Conservation (phyloP, 2,113 vertebrate species). For the Ophthalmolycus amberensis region DNA sequence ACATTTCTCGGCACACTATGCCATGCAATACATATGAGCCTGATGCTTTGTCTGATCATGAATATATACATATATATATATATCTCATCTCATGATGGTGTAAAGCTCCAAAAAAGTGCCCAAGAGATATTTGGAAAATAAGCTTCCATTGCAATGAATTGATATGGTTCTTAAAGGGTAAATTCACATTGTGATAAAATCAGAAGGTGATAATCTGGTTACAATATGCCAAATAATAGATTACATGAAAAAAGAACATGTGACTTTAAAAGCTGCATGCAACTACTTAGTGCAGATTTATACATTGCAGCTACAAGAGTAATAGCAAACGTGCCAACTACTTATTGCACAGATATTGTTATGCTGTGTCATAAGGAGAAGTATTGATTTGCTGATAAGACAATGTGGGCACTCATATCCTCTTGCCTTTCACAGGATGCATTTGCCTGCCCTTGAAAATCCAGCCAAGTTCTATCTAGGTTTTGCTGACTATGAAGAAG, state of each 20-base stretch:
- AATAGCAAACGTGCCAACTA: slow-evolving; percentile 27
- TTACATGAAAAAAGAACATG: slow-evolving; percentile 3
- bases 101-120: slow-evolving; percentile 54
- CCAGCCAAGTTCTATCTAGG: slow-evolving; percentile 33
- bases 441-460: slow-evolving; percentile 61
- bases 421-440: slow-evolving; percentile 54
- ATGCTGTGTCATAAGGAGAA: slow-evolving; percentile 47
- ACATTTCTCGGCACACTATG: slow-evolving; percentile 45
- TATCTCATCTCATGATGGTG: slow-evolving; percentile 16
- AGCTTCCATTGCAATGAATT: slow-evolving; percentile 50
- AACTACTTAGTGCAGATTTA: slow-evolving; percentile 20
- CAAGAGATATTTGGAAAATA: slow-evolving; percentile 20
- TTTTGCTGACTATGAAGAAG: slow-evolving; percentile 53
- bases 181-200: slow-evolving; percentile 23
- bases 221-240: slow-evolving; percentile 25
- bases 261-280: slow-evolving; percentile 38
- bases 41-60: slow-evolving; percentile 8
- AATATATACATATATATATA: slow-evolving; percentile 13
- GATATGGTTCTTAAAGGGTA: slow-evolving; percentile 48
- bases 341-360: slow-evolving; percentile 59
- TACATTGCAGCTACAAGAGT: slow-evolving; percentile 43
- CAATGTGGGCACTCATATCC: slow-evolving; percentile 44
- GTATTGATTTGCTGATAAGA: slow-evolving; percentile 69
- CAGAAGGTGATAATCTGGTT: slow-evolving; percentile 12
- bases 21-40: slow-evolving; percentile 53